Conservation (phyloP, 2,888 invertebrate species). For the Ectropis crepuscularia region DNA sequence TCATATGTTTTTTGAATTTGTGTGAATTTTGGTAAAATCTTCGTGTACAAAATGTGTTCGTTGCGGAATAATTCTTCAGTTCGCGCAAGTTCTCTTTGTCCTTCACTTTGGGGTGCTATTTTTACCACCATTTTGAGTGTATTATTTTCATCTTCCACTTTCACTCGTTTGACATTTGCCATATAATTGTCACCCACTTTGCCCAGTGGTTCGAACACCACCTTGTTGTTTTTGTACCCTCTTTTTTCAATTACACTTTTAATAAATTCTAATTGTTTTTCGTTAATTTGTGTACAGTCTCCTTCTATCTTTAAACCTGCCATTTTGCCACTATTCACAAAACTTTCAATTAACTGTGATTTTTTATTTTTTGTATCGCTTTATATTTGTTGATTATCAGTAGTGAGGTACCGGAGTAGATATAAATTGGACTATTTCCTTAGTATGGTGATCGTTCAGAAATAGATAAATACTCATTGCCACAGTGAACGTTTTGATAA, state of each 20-base stretch:
- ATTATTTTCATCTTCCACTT: conserved; percentile 40
- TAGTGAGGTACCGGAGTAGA: background rate
- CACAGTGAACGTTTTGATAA: too few relatives aligned
- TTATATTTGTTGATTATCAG: background rate
- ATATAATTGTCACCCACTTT: conserved; percentile 49
- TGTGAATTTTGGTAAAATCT: conserved; percentile 50
- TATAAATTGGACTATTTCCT: background rate
- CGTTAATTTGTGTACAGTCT: conserved; percentile 35
- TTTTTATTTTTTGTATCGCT: background rate
- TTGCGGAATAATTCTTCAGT: conserved; percentile 46
- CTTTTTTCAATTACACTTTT: conserved; percentile 30
- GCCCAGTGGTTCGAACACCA: conserved; percentile 40
- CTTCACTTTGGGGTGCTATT: conserved; percentile 46
- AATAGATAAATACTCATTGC: conserved; percentile 23
- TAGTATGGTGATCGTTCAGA: background rate
- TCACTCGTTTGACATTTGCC: conserved; percentile 46
- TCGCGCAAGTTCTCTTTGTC: conserved; percentile 33
- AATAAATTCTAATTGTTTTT: conserved; percentile 35
- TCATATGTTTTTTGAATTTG: conserved; percentile 45
- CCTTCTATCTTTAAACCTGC: conserved; percentile 35
- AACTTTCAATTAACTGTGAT: conserved; percentile 15
- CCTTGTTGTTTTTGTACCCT: conserved; percentile 34
- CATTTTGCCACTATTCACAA: conserved; percentile 24
- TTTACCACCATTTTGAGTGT: conserved; percentile 55
- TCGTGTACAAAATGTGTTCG: conserved; percentile 52